Base-by-base conservation (phyloP, 2,888 invertebrate species). In the Cerastoderma edule region DNA sequence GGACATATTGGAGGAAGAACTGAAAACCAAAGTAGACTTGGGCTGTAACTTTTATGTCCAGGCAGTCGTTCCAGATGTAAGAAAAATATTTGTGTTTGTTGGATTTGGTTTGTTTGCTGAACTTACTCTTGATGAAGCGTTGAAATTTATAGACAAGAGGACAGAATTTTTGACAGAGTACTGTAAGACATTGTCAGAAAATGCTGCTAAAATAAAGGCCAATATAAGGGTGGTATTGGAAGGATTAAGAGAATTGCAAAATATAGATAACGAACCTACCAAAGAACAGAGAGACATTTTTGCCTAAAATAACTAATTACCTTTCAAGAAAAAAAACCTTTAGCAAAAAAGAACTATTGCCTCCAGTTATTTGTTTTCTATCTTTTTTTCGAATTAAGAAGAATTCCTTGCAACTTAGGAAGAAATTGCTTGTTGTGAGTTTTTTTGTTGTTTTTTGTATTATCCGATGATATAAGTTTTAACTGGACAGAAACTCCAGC, bases 21-120 rank as follows among this genome's bases (percentile, higher is more conserved):
- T 95, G 65, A 95, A 95, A 87, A 95, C 95, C 0, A 94, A 95
- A 93, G 94, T 97, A 32, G 96, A 97, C 90, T 93, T 97, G 35
- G 97, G 97, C n/a, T 95, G 96, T 85, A 96, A 96, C 91, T 96
- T 97, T 84, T 97, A 96, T 88, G 95, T 96, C 91, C 95, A 97
- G 91, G 96, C 96, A 0, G 93, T 95, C 69, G 95, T 97, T n/a
- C 89, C 92, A 1, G 95, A 96, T 89, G 93, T 95, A 0, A 94
- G 95, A 0, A 94, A 93, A 50, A 94, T 97, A 66, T 93, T 95
- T 30, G 94, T 97, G 30, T 95, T 96, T 89, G 93, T 97, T 75
- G 97, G 97, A 0, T 94, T 96, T 84, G 95, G 96, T 67, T 94
- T 95, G 87, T 97, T 94, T 91, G 92, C 97, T 39, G 96, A 97